These are phyloP conservation scores for Lissocephala sabroskyi DNA, from an alignment of 2,888 invertebrate species.

Conservation along the genomic window DNA sequence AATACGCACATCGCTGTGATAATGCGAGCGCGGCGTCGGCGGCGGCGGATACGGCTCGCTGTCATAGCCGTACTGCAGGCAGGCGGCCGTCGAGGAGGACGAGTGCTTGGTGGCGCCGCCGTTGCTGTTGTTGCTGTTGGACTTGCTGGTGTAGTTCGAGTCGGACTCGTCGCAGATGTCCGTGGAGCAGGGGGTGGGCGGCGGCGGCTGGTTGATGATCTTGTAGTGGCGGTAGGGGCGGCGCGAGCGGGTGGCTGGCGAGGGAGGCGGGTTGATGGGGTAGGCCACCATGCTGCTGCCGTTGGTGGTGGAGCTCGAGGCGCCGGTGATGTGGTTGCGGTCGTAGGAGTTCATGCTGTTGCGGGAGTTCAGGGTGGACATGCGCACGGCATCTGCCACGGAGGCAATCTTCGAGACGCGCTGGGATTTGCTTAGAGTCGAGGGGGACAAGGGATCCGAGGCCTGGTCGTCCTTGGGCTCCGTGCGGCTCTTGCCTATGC, in stretches of 20 bases:
- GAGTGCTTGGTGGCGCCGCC: constrained; percentile 65
- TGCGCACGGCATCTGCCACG: constrained; percentile 75
- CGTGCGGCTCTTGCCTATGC: constrained; percentile 73
- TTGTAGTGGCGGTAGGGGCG: constrained; percentile 85
- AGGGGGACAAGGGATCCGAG: constrained; percentile 78
- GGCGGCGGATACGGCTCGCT: constrained; percentile 83
- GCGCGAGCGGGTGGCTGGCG: constrained; percentile 86
- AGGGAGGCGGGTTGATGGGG: constrained; percentile 92
- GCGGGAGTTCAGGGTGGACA: constrained; percentile 78
- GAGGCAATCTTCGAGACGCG: constrained; percentile 72
- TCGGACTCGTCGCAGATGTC: constrained; percentile 95
- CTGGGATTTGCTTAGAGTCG: constrained; percentile 68
- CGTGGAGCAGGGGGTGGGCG: constrained; percentile 95
- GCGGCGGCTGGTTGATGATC: constrained; percentile 87
- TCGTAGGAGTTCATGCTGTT: constrained; percentile 79
- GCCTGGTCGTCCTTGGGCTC: constrained; percentile 78
- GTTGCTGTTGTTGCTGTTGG: constrained; percentile 71
- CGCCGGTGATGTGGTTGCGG: constrained; percentile 81
- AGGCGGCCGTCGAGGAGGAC: constrained; percentile 72
- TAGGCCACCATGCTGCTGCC: constrained; percentile 76
- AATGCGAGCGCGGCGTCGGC: constrained; percentile 83
- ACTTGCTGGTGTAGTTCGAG: constrained; percentile 78
- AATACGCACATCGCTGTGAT: constrained; percentile 79
- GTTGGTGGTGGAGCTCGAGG: constrained; percentile 72
- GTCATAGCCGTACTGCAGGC: constrained; percentile 75